Evolutionary conservation across 1,140 invertebrate species (phyloP), one percentile per base, ranked within the genome.

Genomic region (Euura lappo): DNA sequence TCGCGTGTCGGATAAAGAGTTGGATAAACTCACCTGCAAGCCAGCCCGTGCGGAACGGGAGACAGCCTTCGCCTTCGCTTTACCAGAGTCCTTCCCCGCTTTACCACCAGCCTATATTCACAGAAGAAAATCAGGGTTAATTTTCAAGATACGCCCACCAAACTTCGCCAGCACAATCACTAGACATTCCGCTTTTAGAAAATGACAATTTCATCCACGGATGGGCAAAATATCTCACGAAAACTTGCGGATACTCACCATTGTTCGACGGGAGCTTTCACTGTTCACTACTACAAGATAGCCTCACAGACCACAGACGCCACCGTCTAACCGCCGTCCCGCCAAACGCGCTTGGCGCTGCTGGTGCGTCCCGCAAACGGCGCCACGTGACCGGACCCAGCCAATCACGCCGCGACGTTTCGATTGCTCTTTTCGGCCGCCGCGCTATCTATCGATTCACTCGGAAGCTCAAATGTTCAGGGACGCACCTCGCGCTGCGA

Each of bases 41-140:
- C 98, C 98, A 82, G 98, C 98, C 83, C 98, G 92, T 72, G 98
- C 97, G 70, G 98, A 99, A 84, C 98, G 93, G 69, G 98, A 99
- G 64, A 99, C 97, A 78, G 98, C 98, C 91, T 99, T 99, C 68
- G 97, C 96, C 90, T 99, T 99, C n/a, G 97, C 95, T 91, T 99
- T 99, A 82, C 98, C 98, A 69, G 97, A 98, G 91, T 99, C 98
- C 91, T 99, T 99, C 83, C 98, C 98, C 89, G 98, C 98, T 95
- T 99, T 99, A 85, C 98, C 98, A 85, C 97, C 98, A 93, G 97
- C 97, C 98, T 95, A 78, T 72, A 78, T 72, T 80, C 76, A 78
- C 81, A 80, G 69, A 81, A 79, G 75, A 83, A 86, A 86, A 87
- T 84, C 76, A 81, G 71, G 71, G 78, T 88, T 88, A 87, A 88